phyloP scores from a whole-genome alignment of 2,888 invertebrate genomes.

The Therioaphis trifolii region DNA sequence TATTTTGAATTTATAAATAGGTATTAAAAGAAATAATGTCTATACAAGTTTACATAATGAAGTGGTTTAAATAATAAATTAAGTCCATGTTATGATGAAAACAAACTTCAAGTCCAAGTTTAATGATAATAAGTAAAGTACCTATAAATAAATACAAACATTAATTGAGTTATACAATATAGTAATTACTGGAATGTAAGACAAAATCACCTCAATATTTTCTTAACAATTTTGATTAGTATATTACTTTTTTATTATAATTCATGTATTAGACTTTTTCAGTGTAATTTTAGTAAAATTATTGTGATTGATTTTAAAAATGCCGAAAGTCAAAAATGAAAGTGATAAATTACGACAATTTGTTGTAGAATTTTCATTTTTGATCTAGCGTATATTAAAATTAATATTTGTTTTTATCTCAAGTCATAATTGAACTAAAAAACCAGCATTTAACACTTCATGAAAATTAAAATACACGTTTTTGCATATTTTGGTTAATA shows the following conservation, averaged over 20 bases:
- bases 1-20: no score
- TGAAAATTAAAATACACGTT: no score
- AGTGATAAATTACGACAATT: no score
- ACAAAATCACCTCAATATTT: no score
- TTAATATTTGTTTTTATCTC: no score
- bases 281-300: not conserved
- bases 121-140: slow-evolving; percentile 23
- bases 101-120: slow-evolving; percentile 38
- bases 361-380: no score
- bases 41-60: not conserved
- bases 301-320: not conserved
- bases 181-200: no score
- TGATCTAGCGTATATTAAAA: no score
- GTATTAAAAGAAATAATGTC: not conserved
- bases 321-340: no score
- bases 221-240: not conserved
- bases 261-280: not conserved
- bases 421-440: no score
- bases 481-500: no score
- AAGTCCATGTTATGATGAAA: slow-evolving; percentile 46
- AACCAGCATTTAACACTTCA: no score
- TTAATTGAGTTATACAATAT: not conserved
- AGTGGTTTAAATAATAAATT: not conserved
- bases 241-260: not conserved
- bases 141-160: slow-evolving; percentile 28